phyloP scores from a whole-genome alignment of 2,113 vertebrate species.

The Bubalus kerabau region DNA sequence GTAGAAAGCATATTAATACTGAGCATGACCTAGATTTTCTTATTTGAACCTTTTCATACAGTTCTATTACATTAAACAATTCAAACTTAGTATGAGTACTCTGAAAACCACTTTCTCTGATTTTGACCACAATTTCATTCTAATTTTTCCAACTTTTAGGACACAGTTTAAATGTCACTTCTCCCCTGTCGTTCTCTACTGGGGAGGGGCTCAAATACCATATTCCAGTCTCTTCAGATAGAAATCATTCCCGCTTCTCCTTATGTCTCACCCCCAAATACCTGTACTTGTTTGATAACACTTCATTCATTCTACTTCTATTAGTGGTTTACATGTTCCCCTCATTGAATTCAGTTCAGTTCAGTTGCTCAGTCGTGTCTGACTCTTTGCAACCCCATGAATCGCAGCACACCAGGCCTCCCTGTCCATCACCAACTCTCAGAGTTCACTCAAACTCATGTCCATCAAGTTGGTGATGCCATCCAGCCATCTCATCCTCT shows the following conservation, averaged over 20 bases:
- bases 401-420: background rate
- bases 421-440: background rate
- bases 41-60: background rate
- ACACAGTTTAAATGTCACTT: background rate
- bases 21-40: background rate
- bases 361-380: background rate
- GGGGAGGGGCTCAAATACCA: background rate
- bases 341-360: background rate
- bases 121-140: background rate
- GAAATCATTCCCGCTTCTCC: background rate
- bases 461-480: background rate
- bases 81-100: background rate
- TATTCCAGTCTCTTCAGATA: background rate
- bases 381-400: background rate
- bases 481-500: background rate
- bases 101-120: background rate
- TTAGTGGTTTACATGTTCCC: background rate
- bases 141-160: background rate
- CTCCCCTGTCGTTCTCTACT: background rate
- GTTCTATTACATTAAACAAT: background rate
- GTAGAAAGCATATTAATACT: background rate
- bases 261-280: background rate
- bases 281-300: background rate
- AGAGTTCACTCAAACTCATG: background rate
- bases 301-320: background rate